Conservation (phyloP, 2,113 vertebrate genomes). For the Lophius piscatorius region DNA sequence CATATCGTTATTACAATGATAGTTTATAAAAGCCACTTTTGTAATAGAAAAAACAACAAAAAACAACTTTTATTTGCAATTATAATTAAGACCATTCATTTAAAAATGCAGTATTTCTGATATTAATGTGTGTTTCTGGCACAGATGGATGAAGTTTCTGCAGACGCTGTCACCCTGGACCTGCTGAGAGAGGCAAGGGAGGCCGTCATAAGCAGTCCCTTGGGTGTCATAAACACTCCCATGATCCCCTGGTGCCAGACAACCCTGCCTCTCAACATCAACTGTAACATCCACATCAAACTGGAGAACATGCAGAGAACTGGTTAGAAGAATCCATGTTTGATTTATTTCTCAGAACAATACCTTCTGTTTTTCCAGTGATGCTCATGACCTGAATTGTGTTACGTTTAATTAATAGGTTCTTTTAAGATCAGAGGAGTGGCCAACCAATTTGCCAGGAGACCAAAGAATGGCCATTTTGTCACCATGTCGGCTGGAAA, state of each 20-base stretch:
- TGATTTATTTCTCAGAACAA: background rate
- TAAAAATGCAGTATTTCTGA: background rate
- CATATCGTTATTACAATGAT: too few species aligned
- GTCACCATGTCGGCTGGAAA: conserved; percentile 85
- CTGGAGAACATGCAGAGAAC: conserved; percentile 84
- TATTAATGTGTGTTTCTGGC: background rate
- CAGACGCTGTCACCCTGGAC: conserved; percentile 66
- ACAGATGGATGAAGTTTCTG: conserved; percentile 68
- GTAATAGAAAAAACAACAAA: background rate
- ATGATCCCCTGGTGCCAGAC: conserved; percentile 76
- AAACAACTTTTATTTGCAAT: too few species aligned
- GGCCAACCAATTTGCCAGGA: conserved; percentile 80
- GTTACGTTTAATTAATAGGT: conserved; percentile 52
- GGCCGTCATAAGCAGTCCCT: conserved; percentile 73
- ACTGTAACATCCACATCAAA: conserved; percentile 75
- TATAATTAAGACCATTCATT: background rate
- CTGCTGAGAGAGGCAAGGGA: conserved; percentile 72
- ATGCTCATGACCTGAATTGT: background rate
- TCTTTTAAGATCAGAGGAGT: conserved; percentile 85
- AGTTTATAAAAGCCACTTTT: background rate
- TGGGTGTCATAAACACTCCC: conserved; percentile 81
- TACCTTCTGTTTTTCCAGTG: background rate
- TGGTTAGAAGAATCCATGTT: conserved; percentile 49
- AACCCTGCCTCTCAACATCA: conserved; percentile 59
- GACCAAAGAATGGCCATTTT: conserved; percentile 58